Conservation (phyloP, 92 coral and sea anemone species). For the Actinernus sp. region DNA sequence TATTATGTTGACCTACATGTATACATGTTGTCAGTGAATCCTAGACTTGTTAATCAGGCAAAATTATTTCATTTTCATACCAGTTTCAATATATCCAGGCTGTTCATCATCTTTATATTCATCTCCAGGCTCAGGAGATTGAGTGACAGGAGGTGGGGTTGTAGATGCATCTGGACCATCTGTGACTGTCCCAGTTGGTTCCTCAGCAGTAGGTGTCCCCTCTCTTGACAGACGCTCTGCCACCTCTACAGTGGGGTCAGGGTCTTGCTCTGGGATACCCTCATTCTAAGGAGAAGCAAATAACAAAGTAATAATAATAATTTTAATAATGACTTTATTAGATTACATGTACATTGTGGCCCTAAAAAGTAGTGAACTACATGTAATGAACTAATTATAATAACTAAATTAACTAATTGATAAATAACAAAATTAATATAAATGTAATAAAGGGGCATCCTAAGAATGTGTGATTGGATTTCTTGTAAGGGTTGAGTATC, state of each 20-base stretch:
- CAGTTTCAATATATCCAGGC: conserved; percentile 49
- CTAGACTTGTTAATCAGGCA: no score
- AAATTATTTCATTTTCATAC: conserved; percentile 4
- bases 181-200: conserved; percentile 10
- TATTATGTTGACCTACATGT: no score
- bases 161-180: conserved; percentile 88
- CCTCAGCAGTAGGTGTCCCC: conserved; percentile 74
- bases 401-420: no score
- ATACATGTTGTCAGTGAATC: no score
- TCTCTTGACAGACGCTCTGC: conserved; percentile 91
- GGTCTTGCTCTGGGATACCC: conserved; percentile 85
- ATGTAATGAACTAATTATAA: no score
- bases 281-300: conserved; percentile 65
- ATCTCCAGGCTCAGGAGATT: conserved; percentile 54
- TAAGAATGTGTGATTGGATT: no score
- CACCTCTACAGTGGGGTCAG: conserved; percentile 87
- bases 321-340: background rate
- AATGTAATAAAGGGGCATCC: no score
- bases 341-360: background rate
- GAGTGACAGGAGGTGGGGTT: conserved; percentile 84
- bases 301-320: background rate
- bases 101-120: conserved; percentile 17
- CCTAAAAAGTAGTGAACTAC: no score
- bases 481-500: no score
- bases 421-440: no score